These are phyloP conservation scores for Taurulus bubalis DNA, from an alignment of 2,113 vertebrate species.

Conservation along the genomic window DNA sequence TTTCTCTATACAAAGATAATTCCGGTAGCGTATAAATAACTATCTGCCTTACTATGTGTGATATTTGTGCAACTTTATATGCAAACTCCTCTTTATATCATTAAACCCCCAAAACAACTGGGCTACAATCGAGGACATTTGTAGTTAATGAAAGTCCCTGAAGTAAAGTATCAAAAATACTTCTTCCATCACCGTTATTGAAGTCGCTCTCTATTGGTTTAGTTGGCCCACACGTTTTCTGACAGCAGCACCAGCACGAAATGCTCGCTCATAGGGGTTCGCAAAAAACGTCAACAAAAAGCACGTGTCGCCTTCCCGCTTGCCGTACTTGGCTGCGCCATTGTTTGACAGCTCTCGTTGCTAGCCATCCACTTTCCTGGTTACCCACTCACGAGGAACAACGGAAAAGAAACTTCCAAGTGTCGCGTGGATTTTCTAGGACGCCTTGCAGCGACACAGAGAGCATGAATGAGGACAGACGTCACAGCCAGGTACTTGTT, in stretches of 20 bases:
- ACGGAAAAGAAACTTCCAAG: not conserved
- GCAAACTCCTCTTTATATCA: not conserved
- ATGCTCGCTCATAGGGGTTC: not conserved
- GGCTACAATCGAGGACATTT: not conserved
- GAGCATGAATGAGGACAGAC: constrained; percentile 6
- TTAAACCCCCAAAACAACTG: not conserved
- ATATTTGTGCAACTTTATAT: not conserved
- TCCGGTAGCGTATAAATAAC: not conserved
- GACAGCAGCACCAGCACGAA: constrained; percentile 11
- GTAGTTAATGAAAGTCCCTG: not conserved
- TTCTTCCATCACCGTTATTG: not conserved
- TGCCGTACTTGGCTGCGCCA: constrained; percentile 75
- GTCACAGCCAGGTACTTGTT: constrained; percentile 11
- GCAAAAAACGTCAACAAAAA: constrained; percentile 63
- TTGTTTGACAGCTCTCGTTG: constrained; percentile 61
- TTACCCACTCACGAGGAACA: constrained; percentile 15
- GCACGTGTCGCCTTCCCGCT: constrained; percentile 68
- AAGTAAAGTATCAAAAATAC: not conserved
- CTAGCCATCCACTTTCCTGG: constrained; percentile 55
- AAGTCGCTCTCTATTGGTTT: not conserved
- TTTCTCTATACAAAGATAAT: not conserved
- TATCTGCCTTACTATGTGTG: not conserved
- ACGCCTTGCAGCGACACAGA: not conserved
- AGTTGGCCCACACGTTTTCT: constrained; percentile 1
- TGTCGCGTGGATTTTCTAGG: not conserved